Evolutionary conservation across 2,888 invertebrate genomes (phyloP), one percentile per base, ranked within the genome.

Genomic region (Ennomos fuscantarius): DNA sequence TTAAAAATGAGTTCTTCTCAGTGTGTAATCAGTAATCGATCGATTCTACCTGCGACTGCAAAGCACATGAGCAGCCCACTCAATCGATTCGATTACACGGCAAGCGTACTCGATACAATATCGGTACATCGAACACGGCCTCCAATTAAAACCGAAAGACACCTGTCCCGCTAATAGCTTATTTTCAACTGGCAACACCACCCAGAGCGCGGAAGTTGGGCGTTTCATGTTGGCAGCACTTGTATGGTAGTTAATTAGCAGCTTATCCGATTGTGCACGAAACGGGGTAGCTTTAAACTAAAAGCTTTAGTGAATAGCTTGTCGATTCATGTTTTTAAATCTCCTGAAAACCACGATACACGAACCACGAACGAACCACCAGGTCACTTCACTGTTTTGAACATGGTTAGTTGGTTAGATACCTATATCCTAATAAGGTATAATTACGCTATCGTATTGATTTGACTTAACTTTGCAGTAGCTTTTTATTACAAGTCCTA

Each of bases 101-200:
- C 41, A 36, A 35, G 13, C 36, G 37, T 45, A 40, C 51, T 46
- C 57, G 64, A 64, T 64, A 61, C 64, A 56, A 60, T 41, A 61
- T 59, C 59, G 66, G 64, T 66, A 61, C 56, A 41, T 34, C 10
- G 48, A 60, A 66, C 70, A 68, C 51, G 64, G 45, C 53, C 58
- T 60, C 70, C 69, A 71, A 71, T 71, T 71, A 71, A 71, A 68
- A 63, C 58, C 63, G 66, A 64, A 62, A 66, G 66, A 66, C 69
- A 66, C 69, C 66, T 69, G 66, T 69, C 69, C 52, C 45, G 59
- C 60, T 64, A 64, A 68, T 66, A 59, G 68, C 66, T 70, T 66
- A 68, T 64, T 70, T 68, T 52, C 57, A 35, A 50, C 36, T 55
- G 49, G 63, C 47, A 64, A 61, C 66, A 65, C 68, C 68, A 68